Evolutionary conservation across 2,888 invertebrate genomes (phyloP).

Genomic region (Athrips mouffetella): DNA sequence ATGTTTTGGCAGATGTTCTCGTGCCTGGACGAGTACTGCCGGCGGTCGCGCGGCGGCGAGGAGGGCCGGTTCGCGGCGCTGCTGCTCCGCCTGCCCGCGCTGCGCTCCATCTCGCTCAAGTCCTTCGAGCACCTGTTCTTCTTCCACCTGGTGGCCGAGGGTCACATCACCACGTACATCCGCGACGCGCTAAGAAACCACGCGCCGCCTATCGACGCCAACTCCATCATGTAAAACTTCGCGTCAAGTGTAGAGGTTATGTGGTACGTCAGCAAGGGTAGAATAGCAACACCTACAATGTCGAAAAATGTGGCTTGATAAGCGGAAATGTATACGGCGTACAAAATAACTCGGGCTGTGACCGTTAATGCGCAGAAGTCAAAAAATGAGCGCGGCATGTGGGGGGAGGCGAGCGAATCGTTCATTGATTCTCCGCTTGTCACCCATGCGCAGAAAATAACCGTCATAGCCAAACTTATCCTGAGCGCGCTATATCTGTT

Average conservation of each 20-base stretch:
- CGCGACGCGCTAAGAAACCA: constrained; percentile 85
- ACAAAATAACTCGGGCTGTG: too few relatives aligned
- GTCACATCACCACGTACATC: constrained; percentile 90
- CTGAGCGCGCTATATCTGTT: too few relatives aligned
- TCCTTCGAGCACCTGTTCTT: constrained; percentile 97
- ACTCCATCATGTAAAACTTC: constrained; percentile 43
- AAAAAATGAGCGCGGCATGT: too few relatives aligned
- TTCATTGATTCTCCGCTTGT: too few relatives aligned
- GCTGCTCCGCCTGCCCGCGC: constrained; percentile 90
- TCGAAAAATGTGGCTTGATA: too few relatives aligned
- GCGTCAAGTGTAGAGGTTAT: background rate
- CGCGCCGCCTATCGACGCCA: constrained; percentile 71
- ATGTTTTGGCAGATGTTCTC: constrained; percentile 82
- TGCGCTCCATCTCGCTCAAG: constrained; percentile 94
- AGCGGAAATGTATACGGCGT: too few relatives aligned
- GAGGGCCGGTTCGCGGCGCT: constrained; percentile 97
- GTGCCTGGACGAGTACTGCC: constrained; percentile 96
- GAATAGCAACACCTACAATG: too few relatives aligned
- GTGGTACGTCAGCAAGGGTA: too few relatives aligned
- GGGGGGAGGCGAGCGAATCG: too few relatives aligned
- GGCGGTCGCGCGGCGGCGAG: constrained; percentile 89
- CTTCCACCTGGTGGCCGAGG: constrained; percentile 93
- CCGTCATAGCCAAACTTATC: too few relatives aligned
- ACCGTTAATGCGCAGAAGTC: too few relatives aligned
- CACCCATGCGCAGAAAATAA: too few relatives aligned